Evolutionary conservation across 2,888 invertebrate genomes (phyloP).

Genomic region (Orthosia cruda): DNA sequence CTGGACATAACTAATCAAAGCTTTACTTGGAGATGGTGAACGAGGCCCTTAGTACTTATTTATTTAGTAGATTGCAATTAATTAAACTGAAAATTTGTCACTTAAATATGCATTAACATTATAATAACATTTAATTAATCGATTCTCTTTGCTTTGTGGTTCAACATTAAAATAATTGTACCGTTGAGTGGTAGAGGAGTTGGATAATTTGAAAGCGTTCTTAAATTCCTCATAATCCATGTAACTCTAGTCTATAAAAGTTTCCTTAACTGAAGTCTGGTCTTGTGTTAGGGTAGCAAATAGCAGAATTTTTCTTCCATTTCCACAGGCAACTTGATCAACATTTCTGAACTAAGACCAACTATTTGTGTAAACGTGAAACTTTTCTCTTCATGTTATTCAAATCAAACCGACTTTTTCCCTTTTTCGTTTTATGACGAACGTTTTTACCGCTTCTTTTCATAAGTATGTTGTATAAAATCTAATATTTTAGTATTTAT

Average conservation of each 20-base stretch:
- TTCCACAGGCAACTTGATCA: neutral
- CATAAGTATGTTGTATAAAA: neutral
- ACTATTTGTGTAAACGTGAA: conserved; percentile 32
- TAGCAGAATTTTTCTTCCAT: neutral
- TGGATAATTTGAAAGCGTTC: too few species aligned
- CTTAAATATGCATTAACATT: too few species aligned
- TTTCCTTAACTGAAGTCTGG: neutral
- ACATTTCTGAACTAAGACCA: neutral
- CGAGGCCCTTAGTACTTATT: too few species aligned
- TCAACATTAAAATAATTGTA: too few species aligned
- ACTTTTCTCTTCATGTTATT: conserved; percentile 42
- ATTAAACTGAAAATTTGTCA: too few species aligned
- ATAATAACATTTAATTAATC: too few species aligned
- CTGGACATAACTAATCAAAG: too few species aligned
- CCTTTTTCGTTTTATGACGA: neutral
- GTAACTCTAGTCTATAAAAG: neutral
- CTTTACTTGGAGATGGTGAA: too few species aligned
- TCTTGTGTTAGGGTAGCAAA: neutral
- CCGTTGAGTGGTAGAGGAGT: too few species aligned
- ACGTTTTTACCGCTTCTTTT: neutral
- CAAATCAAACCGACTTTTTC: conserved; percentile 1
- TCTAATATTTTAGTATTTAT: neutral
- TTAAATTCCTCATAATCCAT: too few species aligned
- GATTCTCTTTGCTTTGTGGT: too few species aligned
- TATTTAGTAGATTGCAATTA: too few species aligned